Percentiles rank a stretch among this genome's conserved stretches.
These are phyloP conservation scores for Odontomyia ornata DNA, from an alignment of 2,888 invertebrate species.

Conservation along the genomic window DNA sequence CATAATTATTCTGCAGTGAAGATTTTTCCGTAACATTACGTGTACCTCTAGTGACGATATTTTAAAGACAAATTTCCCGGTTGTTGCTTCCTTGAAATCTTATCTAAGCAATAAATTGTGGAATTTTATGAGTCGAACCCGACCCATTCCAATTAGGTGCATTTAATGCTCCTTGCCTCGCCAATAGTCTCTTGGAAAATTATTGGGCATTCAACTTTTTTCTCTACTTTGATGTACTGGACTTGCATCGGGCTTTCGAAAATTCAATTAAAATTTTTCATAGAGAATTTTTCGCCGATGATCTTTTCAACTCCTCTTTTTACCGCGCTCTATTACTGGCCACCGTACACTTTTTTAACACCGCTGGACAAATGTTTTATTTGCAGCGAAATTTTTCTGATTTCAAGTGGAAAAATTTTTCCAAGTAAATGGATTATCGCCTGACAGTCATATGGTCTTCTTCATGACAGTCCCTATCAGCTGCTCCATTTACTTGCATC, in stretches of 20 bases:
- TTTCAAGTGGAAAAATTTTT: conserved; percentile 25
- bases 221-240: conserved; percentile 22
- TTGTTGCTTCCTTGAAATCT: conserved; percentile 17
- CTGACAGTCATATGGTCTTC: no score
- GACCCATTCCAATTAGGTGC: conserved; percentile 16
- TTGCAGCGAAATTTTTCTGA: neutral
- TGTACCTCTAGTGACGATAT: conserved; percentile 3
- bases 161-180: neutral
- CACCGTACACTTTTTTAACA: neutral
- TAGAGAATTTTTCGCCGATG: conserved; percentile 24
- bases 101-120: conserved; percentile 16
- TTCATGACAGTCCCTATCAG: no score
- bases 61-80: conserved; percentile 4
- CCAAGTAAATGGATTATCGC: no score
- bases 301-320: conserved; percentile 10
- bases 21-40: neutral
- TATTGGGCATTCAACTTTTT: neutral
- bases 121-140: conserved; percentile 19
- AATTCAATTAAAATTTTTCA: conserved; percentile 36
- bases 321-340: neutral
- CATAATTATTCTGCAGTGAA: neutral
- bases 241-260: conserved; percentile 35
- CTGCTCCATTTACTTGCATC: no score
- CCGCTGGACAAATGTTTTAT: neutral
- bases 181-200: neutral